These are phyloP conservation scores for Actenoides lindsayi DNA, from an alignment of 2,113 vertebrate genomes.

Conservation along the genomic window DNA sequence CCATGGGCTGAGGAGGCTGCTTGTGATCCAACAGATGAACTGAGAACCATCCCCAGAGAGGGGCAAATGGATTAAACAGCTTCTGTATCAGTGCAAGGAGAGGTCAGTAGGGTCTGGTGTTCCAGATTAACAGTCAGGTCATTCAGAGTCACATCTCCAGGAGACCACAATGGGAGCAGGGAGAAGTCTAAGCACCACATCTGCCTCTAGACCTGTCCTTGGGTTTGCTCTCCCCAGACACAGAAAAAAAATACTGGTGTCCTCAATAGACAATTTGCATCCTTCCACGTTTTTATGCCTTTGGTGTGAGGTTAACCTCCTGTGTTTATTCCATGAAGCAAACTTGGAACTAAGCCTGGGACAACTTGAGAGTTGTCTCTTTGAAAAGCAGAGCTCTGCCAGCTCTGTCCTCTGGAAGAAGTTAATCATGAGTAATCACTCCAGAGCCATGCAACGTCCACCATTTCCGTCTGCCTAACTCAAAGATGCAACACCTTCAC, in stretches of 20 bases:
- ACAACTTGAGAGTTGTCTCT: not conserved
- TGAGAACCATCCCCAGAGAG: not conserved
- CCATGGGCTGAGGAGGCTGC: not conserved
- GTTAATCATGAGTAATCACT: not conserved
- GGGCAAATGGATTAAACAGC: not conserved
- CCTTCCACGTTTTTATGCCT: not conserved
- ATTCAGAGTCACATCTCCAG: not conserved
- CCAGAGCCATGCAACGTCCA: not conserved
- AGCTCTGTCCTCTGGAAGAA: not conserved
- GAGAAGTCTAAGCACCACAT: not conserved
- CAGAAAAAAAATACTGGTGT: not conserved
- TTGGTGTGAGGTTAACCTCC: not conserved
- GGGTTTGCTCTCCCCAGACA: not conserved
- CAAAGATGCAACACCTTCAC: not conserved
- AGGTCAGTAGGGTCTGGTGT: not conserved
- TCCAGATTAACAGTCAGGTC: not conserved
- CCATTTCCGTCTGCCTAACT: not conserved
- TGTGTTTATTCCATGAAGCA: not conserved
- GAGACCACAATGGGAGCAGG: not conserved
- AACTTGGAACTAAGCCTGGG: constrained; percentile 17
- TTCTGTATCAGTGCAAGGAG: not conserved
- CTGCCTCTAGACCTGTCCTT: not conserved
- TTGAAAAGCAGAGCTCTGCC: not conserved
- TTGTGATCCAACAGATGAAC: not conserved
- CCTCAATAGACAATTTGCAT: not conserved